Base-by-base conservation (phyloP, 2,888 invertebrate genomes). In the Diachrysia chrysitis region DNA sequence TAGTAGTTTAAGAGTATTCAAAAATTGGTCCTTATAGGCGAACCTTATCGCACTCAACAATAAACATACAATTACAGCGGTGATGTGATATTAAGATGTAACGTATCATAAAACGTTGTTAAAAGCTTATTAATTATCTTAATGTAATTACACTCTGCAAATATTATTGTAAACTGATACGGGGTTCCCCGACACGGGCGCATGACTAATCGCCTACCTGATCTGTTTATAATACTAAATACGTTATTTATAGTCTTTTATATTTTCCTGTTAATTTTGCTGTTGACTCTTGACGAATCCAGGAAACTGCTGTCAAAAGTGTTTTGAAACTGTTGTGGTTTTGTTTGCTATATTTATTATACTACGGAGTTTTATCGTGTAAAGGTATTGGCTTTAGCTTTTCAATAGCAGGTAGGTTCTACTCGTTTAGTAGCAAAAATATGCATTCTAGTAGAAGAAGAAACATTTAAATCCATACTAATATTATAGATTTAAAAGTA, bases 131-230 rank as follows among this genome's bases (percentile, higher is more conserved):
- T 63, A 59, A 76, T 51, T 59, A 81, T 66, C 70, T 73, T 57
- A 63, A 51, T 55, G 57, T 66, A 60, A 73, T 66, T 59, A 55
- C 7, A 53, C 29, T 62, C n/a, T 51, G 63, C 58, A 56, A 67
- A 69, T 72, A 58, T 63, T 69, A 75, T 71, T 71, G 77, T 66
- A 82, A 79, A 59, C n/a, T 42, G 82, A 79, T 70, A 76, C 53
- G 80, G 82, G 77, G 63, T 79, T 82, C 77, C 80, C 80, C 69
- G 16, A 17, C 66, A 58, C 51, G 56, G 21, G 48, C 55, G 42
- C 53, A 65, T 70, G 80, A 76, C 63, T 79, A 79, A 79, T 70
- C 46, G 25, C 42, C 10, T 63, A 76, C 70, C 73, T 79, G 67
- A 76, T 68, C 73, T 79, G 67, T 53, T 57, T 64, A 55, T 59